These are phyloP conservation scores for Nomada lathburiana DNA, from an alignment of 2,888 invertebrate genomes.

Conservation along the genomic window DNA sequence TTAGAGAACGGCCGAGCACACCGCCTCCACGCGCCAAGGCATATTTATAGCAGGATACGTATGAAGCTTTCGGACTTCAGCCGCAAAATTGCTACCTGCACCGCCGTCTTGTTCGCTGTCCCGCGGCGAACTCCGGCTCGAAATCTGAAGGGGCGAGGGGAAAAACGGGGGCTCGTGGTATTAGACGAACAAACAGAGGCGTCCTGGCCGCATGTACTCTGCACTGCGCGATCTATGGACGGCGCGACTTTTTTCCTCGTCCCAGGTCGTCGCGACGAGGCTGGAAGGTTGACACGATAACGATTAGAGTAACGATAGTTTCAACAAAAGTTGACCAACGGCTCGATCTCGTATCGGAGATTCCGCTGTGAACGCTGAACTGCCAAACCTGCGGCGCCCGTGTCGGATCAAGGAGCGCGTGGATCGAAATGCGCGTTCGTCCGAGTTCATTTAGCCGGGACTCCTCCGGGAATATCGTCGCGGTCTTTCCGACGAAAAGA, in stretches of 20 bases:
- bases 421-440: conserved; percentile 1
- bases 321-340: conserved; percentile 11
- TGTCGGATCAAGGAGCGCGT: neutral
- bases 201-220: neutral
- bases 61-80: too few relatives aligned
- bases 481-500: neutral
- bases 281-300: conserved; percentile 30
- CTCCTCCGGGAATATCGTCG: neutral
- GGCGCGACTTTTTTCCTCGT: conserved; percentile 35
- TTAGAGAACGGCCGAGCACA: neutral
- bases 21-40: neutral
- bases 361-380: conserved; percentile 3
- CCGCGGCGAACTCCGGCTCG: too few relatives aligned
- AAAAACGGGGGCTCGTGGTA: neutral
- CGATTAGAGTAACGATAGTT: conserved; percentile 44
- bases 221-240: conserved; percentile 9
- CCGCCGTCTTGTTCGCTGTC: too few relatives aligned
- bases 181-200: neutral
- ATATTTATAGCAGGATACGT: too few relatives aligned
- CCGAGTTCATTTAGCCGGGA: neutral
- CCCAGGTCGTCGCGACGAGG: conserved; percentile 26
- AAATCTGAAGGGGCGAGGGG: too few relatives aligned
- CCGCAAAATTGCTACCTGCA: too few relatives aligned
- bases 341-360: neutral
- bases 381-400: neutral